Percentiles rank a stretch among this genome's conserved stretches.
These are phyloP conservation scores for Hylaeus anthracinus DNA, from an alignment of 1,140 invertebrate genomes.

Conservation along the genomic window DNA sequence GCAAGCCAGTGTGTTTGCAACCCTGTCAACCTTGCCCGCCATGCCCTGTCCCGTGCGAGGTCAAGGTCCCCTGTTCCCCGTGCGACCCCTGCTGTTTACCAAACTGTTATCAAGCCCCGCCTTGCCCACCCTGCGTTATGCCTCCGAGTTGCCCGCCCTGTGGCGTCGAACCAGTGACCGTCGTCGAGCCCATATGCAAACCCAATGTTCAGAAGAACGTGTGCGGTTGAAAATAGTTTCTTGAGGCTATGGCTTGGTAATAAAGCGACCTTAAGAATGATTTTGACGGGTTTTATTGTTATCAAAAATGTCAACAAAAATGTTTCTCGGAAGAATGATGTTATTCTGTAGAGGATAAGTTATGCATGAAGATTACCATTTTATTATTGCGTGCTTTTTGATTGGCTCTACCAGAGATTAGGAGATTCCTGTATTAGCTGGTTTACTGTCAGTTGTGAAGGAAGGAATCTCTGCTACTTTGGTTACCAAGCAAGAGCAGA, in stretches of 20 bases:
- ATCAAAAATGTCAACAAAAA: too few species aligned
- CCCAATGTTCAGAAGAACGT: constrained; percentile 55
- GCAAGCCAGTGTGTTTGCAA: constrained; percentile 64
- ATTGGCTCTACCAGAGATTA: too few species aligned
- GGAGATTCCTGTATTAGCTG: too few species aligned
- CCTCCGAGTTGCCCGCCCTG: constrained; percentile 8
- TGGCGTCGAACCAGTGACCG: constrained; percentile 40
- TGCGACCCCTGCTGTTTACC: constrained; percentile 40
- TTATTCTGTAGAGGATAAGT: too few species aligned
- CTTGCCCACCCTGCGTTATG: constrained; percentile 9
- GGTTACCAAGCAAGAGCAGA: too few species aligned
- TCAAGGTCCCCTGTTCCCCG: constrained; percentile 25
- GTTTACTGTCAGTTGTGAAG: too few species aligned
- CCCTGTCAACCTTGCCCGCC: constrained; percentile 55
- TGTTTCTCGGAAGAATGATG: too few species aligned
- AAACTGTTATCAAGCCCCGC: not conserved
- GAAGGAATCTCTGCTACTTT: too few species aligned
- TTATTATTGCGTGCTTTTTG: too few species aligned
- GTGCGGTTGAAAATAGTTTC: not conserved
- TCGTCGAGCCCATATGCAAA: constrained; percentile 55
- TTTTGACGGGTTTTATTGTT: not conserved
- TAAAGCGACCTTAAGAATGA: not conserved
- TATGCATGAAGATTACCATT: too few species aligned
- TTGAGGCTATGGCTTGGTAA: not conserved
- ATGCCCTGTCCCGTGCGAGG: constrained; percentile 17